Evolutionary conservation across 2,888 invertebrate species (phyloP).

Genomic region (Andrena haemorrhoa): DNA sequence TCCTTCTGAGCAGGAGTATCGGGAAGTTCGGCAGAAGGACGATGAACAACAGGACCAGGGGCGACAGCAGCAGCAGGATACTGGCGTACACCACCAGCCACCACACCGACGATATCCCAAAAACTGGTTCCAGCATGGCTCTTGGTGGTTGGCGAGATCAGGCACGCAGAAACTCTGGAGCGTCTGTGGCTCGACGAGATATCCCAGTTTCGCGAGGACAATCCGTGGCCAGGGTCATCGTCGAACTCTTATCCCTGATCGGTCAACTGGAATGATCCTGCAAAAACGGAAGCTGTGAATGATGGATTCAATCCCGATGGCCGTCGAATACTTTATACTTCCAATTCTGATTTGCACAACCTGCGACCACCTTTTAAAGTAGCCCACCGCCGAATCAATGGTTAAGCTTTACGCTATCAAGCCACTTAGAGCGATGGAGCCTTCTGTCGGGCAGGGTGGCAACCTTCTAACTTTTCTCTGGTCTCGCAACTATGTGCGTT

Average conservation of each 20-base stretch:
- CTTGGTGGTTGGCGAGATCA: conserved; percentile 32
- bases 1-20: conserved; percentile 88
- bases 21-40: conserved; percentile 90
- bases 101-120: conserved; percentile 86
- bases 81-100: conserved; percentile 88
- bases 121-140: conserved; percentile 76
- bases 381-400: not conserved
- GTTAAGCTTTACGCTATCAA: not conserved
- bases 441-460: too few species aligned
- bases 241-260: conserved; percentile 9
- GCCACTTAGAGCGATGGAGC: not conserved
- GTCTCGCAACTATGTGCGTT: not conserved
- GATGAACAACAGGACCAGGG: conserved; percentile 88
- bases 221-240: conserved; percentile 5
- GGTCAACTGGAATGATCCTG: conserved; percentile 13
- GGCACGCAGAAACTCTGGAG: conserved; percentile 15
- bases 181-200: conserved; percentile 9
- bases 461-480: conserved; percentile 23
- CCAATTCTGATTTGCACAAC: too few species aligned
- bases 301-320: not conserved
- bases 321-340: not conserved
- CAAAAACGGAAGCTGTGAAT: conserved; percentile 10
- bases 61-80: conserved; percentile 89
- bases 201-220: conserved; percentile 8
- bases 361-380: too few species aligned